Evolutionary conservation across 2,113 vertebrate species (phyloP).

Genomic region (Mixornis gularis): DNA sequence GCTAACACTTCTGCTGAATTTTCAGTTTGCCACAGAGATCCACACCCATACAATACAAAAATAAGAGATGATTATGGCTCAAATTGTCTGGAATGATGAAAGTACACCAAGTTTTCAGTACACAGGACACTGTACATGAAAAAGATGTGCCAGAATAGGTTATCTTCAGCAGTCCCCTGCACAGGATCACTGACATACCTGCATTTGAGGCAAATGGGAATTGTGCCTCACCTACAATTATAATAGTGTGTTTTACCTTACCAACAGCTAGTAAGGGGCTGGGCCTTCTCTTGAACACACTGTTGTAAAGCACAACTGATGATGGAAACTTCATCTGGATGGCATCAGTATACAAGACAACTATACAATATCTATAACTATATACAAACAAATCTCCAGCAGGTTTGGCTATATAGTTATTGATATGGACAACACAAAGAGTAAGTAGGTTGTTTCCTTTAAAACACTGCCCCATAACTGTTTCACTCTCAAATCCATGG

Average conservation of each 20-base stretch:
- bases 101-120: neutral
- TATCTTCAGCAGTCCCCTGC: neutral
- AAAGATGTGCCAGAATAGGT: neutral
- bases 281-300: neutral
- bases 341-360: neutral
- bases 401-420: neutral
- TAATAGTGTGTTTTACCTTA: neutral
- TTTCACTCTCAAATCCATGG: neutral
- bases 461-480: neutral
- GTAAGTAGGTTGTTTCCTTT: neutral
- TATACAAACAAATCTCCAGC: neutral
- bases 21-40: conserved; percentile 1
- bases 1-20: conserved; percentile 2
- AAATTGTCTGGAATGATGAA: neutral
- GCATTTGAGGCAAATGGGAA: neutral
- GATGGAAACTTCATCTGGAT: neutral
- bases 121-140: neutral
- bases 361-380: accelerated
- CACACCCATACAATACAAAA: neutral
- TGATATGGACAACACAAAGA: neutral
- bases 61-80: neutral
- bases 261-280: neutral
- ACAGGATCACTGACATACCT: neutral
- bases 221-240: neutral
- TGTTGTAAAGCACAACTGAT: neutral